Percentiles rank a stretch among this genome's conserved stretches.
phyloP scores from a whole-genome alignment of 2,113 vertebrate species.

The Setophaga coronata region DNA sequence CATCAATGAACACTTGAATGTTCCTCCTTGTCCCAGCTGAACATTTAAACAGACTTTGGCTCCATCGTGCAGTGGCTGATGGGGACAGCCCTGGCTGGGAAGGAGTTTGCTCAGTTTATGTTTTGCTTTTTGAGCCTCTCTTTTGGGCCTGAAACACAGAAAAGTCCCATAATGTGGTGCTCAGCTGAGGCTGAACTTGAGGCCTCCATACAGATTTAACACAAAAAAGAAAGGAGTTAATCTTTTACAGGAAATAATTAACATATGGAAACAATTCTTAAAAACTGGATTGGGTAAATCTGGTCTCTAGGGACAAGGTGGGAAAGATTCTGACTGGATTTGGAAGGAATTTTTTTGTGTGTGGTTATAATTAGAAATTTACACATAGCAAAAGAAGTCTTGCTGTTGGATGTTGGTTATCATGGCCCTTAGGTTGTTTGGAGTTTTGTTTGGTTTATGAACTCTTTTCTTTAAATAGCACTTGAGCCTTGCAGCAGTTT shows the following conservation, averaged over 20 bases:
- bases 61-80: accelerated
- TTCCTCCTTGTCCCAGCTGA: not conserved
- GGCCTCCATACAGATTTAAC: not conserved
- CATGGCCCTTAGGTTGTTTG: not conserved
- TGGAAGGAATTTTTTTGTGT: not conserved
- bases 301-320: not conserved
- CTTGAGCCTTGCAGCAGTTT: not conserved
- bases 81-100: not conserved
- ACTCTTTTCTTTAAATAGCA: slow-evolving; percentile 48
- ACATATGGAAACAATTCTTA: slow-evolving; percentile 31
- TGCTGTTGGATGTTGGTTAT: not conserved
- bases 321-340: slow-evolving; percentile 22
- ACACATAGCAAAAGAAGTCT: not conserved
- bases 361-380: slow-evolving; percentile 52
- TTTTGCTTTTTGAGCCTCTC: not conserved
- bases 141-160: not conserved
- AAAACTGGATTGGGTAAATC: not conserved
- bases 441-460: slow-evolving; percentile 35
- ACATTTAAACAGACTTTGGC: accelerated
- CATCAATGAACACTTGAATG: not conserved
- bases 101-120: not conserved
- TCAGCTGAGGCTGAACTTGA: not conserved
- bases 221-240: not conserved
- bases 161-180: not conserved
- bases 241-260: slow-evolving; percentile 42